Evolutionary conservation across 2,113 vertebrate genomes (phyloP), one percentile per base, ranked within the genome.

Genomic region (Anguilla rostrata): DNA sequence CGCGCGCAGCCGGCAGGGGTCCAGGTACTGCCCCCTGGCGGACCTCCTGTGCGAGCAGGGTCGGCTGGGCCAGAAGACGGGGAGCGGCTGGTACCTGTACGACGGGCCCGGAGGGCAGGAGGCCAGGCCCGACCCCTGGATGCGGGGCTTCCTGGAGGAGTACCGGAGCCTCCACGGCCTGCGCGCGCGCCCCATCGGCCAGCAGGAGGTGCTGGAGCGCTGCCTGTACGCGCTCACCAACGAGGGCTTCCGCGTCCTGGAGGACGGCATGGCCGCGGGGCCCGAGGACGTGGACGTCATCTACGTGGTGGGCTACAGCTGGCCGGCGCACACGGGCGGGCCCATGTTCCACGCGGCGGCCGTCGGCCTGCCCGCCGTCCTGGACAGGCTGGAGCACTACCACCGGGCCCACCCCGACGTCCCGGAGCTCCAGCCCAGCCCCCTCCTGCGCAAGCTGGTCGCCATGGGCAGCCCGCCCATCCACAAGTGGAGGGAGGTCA

Each of bases 201-300:
- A 90, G 87, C 95, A 97, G 85, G 97, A 98, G 89, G 96, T 99
- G 89, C 93, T 97, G 22, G 97, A 99, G 90, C 96, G 97, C 26
- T 98, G 97, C 56, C 60, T 98, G 41, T 98, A 96, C 26, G 3
- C 92, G 7, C 93, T 99, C 39, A 96, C 97, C 91, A 99, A 98
- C 0, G 97, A 98, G 91, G 98, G 96, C 39, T 99, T 99, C 91
- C 91, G 92, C 34, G 92, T 99, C 89, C 94, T 99, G 89, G 96
- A 93, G 87, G 97, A 99, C 0, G 95, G 97, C 56, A 96, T 98
- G 0, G 97, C 96, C 0, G 90, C 96, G 0, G 90, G 91, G 43
- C 97, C 98, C 0, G 97, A 98, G 87, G 96, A 98, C 92, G 95
- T 99, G n/a, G 98, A 99, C 83, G 90, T 95, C 0, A 94, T 99